phyloP scores from a whole-genome alignment of 2,888 invertebrate genomes.

The Epistrophella euchroma region DNA sequence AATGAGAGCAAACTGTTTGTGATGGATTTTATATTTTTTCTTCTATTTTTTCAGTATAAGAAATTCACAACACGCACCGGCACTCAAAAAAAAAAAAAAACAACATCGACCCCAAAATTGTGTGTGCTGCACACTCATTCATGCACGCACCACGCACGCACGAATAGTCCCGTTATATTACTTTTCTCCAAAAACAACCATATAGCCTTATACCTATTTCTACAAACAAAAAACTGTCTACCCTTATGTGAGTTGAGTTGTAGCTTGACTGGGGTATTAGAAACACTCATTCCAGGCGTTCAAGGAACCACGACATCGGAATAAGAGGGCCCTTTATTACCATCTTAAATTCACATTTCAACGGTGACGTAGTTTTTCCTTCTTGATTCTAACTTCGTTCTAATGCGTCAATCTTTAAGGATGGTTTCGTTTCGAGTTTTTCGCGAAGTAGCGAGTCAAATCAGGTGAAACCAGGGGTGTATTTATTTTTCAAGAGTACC shows the following conservation, averaged over 20 bases:
- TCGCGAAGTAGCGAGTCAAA: not conserved
- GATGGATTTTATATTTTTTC: conserved; percentile 15
- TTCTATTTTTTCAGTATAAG: conserved; percentile 4
- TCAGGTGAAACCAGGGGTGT: conserved; percentile 17
- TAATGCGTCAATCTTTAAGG: conserved; percentile 23
- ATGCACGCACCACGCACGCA: conserved; percentile 50
- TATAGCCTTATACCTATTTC: not conserved
- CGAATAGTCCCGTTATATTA: conserved; percentile 52
- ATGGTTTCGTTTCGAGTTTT: not conserved
- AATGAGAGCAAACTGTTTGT: conserved; percentile 50
- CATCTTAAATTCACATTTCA: conserved; percentile 67
- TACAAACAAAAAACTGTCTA: not conserved
- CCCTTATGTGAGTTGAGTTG: not conserved
- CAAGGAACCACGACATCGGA: conserved; percentile 33
- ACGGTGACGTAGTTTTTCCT: conserved; percentile 50
- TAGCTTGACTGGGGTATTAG: not conserved
- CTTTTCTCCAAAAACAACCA: conserved; percentile 49
- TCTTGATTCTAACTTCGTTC: conserved; percentile 2
- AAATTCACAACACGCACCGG: conserved; percentile 57
- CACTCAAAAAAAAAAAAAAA: not conserved
- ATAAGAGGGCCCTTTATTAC: conserved; percentile 47
- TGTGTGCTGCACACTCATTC: conserved; percentile 42
- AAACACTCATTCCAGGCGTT: conserved; percentile 27
- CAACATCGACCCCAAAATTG: conserved; percentile 44
- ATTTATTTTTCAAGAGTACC: not conserved